Evolutionary conservation across 2,888 invertebrate species (phyloP), one percentile per base, ranked within the genome.

Genomic region (Flexamia atlantica): DNA sequence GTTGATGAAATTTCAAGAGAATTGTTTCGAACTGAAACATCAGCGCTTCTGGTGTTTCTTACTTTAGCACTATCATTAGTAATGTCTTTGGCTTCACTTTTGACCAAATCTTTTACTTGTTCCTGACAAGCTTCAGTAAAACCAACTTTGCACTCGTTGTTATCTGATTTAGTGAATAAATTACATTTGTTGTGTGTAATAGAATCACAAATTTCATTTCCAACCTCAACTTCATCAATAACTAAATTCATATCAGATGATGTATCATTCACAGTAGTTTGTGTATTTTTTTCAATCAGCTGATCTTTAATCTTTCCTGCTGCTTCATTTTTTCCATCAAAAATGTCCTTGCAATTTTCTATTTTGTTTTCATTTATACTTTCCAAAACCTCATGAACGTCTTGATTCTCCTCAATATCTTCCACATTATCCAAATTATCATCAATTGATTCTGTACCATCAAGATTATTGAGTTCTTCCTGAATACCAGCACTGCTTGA

Each of bases 361-460:
- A 40, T 7, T 72, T 72, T 72, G 20, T 72, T 17, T 40, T 40
- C 72, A 36, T 72, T 25, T 1, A 40, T 30, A 0, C 28, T 28
- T 46, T 46, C 50, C n/a, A 30, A 28, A 10, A 46, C 14, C 42
- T 76, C 70, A 40, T 70, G n/a, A 23, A 70, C 40, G 3, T 70
- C 40, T 20, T 36, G 36, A 70, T 20, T 9, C 4, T 70, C 40
- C 28, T 70, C 70, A 70, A 32, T 70, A 36, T 40, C 40, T 70
- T 70, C 70, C 1, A 70, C 32, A 70, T 36, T 70, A 40, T 70
- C 70, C 12, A 40, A 70, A 32, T 40, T 7, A 70, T 70, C 70
- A 7, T 70, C 70, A 1, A 70, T 70, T n/a, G 70, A 70, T 70
- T 70, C 70, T 20, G 70, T 70, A n/a, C 70, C 70, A 70, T 70